Percentiles rank a stretch among this genome's conserved stretches.
These are phyloP conservation scores for Cossypha caffra DNA, from an alignment of 2,797 vertebrate species.

Conservation along the genomic window DNA sequence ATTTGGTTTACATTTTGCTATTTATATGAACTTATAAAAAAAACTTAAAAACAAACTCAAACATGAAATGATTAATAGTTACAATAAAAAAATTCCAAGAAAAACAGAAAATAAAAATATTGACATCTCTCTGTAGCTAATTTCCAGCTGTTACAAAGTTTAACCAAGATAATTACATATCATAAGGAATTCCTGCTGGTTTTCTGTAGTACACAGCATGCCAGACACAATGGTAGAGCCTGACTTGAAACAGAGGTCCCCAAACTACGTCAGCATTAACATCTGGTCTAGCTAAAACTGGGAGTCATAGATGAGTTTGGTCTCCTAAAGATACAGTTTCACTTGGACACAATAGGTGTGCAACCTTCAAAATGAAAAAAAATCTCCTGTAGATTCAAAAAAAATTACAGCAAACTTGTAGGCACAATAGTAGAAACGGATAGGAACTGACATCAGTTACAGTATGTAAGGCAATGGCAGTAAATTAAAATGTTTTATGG, in stretches of 20 bases:
- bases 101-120: neutral
- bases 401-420: neutral
- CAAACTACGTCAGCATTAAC: neutral
- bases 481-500: neutral
- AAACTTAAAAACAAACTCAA: neutral
- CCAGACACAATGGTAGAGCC: neutral
- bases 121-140: neutral
- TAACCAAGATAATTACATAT: neutral
- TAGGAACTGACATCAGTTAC: neutral
- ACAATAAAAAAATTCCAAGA: neutral
- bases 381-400: neutral
- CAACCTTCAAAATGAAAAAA: neutral
- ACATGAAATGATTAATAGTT: neutral
- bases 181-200: neutral
- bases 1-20: neutral
- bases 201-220: neutral
- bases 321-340: neutral
- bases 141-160: neutral
- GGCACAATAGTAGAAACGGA: neutral
- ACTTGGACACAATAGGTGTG: neutral
- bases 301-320: neutral
- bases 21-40: neutral
- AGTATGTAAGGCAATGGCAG: neutral
- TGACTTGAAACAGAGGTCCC: neutral
- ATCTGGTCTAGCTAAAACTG: neutral